Evolutionary conservation across 2,113 vertebrate genomes (phyloP).

Genomic region (Marmota monax): DNA sequence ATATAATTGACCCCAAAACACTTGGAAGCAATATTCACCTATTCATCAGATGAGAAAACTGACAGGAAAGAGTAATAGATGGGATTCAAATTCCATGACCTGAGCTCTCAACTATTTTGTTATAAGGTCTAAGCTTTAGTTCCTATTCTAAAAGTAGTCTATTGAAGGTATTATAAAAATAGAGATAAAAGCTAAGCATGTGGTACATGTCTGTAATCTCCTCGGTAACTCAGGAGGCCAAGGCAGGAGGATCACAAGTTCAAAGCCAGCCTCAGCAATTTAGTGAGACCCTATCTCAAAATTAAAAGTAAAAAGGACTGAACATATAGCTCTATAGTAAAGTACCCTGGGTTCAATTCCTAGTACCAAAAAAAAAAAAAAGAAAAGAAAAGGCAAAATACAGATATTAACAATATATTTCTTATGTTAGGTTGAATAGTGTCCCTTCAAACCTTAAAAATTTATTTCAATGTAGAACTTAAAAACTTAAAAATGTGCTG

Average conservation of each 20-base stretch:
- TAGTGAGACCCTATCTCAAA: not conserved
- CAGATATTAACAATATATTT: not conserved
- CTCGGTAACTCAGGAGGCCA: not conserved
- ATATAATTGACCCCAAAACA: not conserved
- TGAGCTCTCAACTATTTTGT: not conserved
- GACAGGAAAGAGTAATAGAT: not conserved
- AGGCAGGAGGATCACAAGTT: not conserved
- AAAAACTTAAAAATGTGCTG: not conserved
- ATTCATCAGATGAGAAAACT: not conserved
- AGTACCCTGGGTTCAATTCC: not conserved
- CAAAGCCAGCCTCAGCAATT: not conserved
- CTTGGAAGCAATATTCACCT: not conserved
- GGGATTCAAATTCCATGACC: not conserved
- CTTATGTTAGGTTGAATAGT: not conserved
- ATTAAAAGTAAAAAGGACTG: not conserved
- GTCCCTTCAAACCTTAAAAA: not conserved
- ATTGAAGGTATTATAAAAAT: not conserved
- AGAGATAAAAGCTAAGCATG: not conserved
- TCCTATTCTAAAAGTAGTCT: not conserved
- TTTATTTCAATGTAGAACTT: not conserved
- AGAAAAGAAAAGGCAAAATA: not conserved
- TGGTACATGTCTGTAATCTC: not conserved
- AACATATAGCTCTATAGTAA: not conserved
- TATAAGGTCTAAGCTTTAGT: not conserved
- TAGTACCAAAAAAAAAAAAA: not conserved